Base-by-base conservation (phyloP, 2,888 invertebrate genomes). In the Asteroscopus sphinx region DNA sequence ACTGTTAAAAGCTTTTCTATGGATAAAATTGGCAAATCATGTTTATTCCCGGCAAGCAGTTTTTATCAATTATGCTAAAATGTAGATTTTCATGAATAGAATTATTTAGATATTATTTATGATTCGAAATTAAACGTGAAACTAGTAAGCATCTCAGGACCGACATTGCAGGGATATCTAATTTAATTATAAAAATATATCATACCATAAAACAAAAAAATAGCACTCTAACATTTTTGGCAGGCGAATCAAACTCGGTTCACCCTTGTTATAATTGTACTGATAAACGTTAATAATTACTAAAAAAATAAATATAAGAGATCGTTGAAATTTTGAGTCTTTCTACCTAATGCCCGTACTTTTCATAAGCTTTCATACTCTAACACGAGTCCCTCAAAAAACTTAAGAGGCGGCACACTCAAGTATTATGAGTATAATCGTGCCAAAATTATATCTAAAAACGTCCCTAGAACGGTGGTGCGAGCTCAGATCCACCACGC, bases 261-360 rank as follows among this genome's bases (percentile, higher is more conserved):
- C 73, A 54, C 55, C 64, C 39, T 61, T 62, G 40, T 65, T 56
- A 57, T 59, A 73, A 72, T 70, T 68, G 71, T 77, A 77, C 68
- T 70, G 68, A 71, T 65, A 75, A 65, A 66, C 33, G 45, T 66
- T 57, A 70, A 62, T 60, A 73, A 63, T 66, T 36, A 72, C 75
- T 73, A 78, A 77, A 74, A 73, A 74, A 76, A 80, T 80, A 80
- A 82, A 76, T 76, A 76, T 72, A 76, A 80, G 88, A 88, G 88
- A 88, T 88, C 88, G 74, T 80, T 81, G 74, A 54, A 78, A 77
- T 80, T 82, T 82, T 72, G 77, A 78, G 74, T 77, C 61, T 67
- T 73, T 59, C 65, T 75, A 79, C 57, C 76, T 81, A 83, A 81
- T 79, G 77, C 79, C 78, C 80, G 73, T 70, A 70, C 58, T 57